Base-by-base conservation (phyloP, 1,140 invertebrate genomes). In the Cecropterus lyciades region DNA sequence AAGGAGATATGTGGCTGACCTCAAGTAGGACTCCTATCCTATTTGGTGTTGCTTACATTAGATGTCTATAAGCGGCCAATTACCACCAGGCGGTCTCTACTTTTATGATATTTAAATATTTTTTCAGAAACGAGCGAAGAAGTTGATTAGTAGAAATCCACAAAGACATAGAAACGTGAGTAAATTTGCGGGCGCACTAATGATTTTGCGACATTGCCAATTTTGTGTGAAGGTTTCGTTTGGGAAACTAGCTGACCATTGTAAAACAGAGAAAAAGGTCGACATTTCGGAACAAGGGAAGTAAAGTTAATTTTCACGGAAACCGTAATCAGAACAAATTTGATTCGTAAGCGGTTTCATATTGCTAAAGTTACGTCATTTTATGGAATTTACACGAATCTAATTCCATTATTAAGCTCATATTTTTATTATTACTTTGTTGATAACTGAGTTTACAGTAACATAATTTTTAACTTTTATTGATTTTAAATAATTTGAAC, bases 301-400 rank as follows among this genome's bases (percentile, higher is more conserved):
- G 33, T 37, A 37, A n/a, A 37, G 33, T 37, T 37, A 37, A 37
- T 37, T 37, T 37, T 37, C 33, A 37, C 33, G 33, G n/a, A 37
- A 30, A 37, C 11, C 33, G 33, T 11, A 37, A 11, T 37, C 33
- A n/a, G 33, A 37, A 9, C 33, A 37, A 37, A 37, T 37, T 37
- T 37, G 33, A 10, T 11, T 37, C 33, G 10, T 10, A 37, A 37
- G 33, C 33, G 33, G 10, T 37, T 37, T 37, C 11, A 37, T 37
- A 37, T n/a, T 7, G 33, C 10, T 11, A 37, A 11, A 37, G 33
- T 11, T 37, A 37, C 4, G 9, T 37, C 33, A 30, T 30, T 30
- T 0, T 30, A n/a, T 7, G n/a, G 0, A 37, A 37, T 37, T 37
- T 37, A 2, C 1, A 37, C 10, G 33, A 11, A 37, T 37, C 1